These are phyloP conservation scores for Myrmecobius fasciatus DNA, from an alignment of 2,113 vertebrate genomes.

Conservation along the genomic window DNA sequence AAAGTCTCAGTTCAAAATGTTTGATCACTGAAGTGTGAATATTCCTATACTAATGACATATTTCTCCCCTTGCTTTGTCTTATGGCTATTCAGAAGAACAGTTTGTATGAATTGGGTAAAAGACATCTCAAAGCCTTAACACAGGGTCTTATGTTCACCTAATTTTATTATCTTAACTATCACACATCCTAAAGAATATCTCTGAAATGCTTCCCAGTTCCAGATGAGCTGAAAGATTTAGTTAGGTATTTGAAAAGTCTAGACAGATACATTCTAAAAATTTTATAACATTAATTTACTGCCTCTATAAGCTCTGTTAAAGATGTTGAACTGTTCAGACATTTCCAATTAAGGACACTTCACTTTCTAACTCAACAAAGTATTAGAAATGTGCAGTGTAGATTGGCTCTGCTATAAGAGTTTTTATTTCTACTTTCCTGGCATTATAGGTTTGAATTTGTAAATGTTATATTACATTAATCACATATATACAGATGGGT, in stretches of 20 bases:
- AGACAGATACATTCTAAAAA: slow-evolving; percentile 47
- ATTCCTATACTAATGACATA: background rate
- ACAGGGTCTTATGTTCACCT: background rate
- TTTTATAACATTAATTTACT: slow-evolving; percentile 46
- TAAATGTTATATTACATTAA: slow-evolving; percentile 69
- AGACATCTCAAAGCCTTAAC: slow-evolving; percentile 17
- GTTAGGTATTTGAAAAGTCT: slow-evolving; percentile 60
- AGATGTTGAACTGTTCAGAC: slow-evolving; percentile 47
- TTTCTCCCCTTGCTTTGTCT: background rate
- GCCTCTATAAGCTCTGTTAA: slow-evolving; percentile 48
- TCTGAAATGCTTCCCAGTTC: background rate
- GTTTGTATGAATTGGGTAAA: background rate
- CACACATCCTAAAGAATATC: background rate
- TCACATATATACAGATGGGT: slow-evolving; percentile 64
- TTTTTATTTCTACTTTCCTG: slow-evolving; percentile 60
- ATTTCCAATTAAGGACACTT: slow-evolving; percentile 43
- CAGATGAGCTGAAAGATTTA: slow-evolving; percentile 30
- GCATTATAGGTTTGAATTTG: slow-evolving; percentile 53
- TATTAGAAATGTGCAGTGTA: slow-evolving; percentile 51
- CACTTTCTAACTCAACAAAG: slow-evolving; percentile 50
- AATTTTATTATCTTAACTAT: background rate
- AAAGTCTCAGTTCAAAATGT: background rate
- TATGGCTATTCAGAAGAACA: background rate
- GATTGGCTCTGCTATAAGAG: slow-evolving; percentile 65
- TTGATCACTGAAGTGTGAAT: background rate